These are phyloP conservation scores for Misgurnus mizolepis DNA, from an alignment of 2,113 vertebrate species.

Conservation along the genomic window DNA sequence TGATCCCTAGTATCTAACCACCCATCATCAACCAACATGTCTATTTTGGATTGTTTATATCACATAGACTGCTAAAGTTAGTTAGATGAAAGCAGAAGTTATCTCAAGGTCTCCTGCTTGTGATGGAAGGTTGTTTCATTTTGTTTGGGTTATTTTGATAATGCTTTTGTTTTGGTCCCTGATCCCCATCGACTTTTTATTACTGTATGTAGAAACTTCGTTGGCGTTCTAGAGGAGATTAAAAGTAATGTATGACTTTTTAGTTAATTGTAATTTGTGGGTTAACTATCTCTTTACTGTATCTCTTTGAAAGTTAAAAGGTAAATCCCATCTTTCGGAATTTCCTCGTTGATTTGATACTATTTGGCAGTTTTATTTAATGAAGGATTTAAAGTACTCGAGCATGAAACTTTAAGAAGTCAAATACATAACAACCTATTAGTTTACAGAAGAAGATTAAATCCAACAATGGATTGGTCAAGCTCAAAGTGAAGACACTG, in stretches of 20 bases:
- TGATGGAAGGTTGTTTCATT: background rate
- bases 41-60: background rate
- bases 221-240: background rate
- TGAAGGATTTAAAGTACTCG: slow-evolving; percentile 2
- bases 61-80: background rate
- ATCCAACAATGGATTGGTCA: slow-evolving; percentile 12
- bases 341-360: background rate
- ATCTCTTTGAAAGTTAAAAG: background rate
- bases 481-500: background rate
- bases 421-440: background rate
- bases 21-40: background rate
- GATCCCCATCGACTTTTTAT: too few relatives aligned
- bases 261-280: background rate
- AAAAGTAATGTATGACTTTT: background rate
- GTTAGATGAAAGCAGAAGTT: background rate
- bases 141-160: background rate
- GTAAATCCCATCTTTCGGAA: background rate
- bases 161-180: too few relatives aligned
- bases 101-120: background rate
- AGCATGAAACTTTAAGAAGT: background rate
- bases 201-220: too few relatives aligned
- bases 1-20: background rate
- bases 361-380: background rate
- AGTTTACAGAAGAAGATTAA: background rate
- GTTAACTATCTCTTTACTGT: background rate